Percentiles rank a stretch among this genome's conserved stretches.
Conservation (phyloP, 2,888 invertebrate genomes). For the Petrolisthes cinctipes region DNA sequence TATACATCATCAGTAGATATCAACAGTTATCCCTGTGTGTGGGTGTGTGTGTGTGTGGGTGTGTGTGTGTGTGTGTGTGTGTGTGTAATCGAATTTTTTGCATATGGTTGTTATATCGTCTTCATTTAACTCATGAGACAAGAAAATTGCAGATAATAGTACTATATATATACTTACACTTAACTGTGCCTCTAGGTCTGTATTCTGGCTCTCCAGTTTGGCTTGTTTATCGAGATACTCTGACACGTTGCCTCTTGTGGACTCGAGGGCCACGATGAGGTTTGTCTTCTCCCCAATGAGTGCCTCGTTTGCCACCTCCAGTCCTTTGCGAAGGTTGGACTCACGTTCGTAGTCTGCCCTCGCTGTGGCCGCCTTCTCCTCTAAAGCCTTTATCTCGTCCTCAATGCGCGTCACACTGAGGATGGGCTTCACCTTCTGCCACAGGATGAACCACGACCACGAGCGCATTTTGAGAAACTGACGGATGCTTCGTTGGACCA, state of each 20-base stretch:
- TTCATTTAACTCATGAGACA: background rate
- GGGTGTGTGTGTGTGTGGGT: too few species aligned
- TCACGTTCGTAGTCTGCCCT: slow-evolving; percentile 72
- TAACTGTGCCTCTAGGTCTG: slow-evolving; percentile 72
- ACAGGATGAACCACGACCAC: slow-evolving; percentile 71
- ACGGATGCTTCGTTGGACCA: slow-evolving; percentile 70
- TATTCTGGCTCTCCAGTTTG: slow-evolving; percentile 69
- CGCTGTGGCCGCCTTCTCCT: slow-evolving; percentile 72
- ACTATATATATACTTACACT: slow-evolving; percentile 26
- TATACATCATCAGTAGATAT: background rate
- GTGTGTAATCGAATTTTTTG: too few species aligned
- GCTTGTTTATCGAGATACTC: slow-evolving; percentile 49
- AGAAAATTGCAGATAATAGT: background rate
- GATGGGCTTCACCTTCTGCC: slow-evolving; percentile 62
- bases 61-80: too few species aligned
- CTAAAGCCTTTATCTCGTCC: slow-evolving; percentile 67
- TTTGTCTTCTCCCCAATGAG: slow-evolving; percentile 75
- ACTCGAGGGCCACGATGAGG: slow-evolving; percentile 68
- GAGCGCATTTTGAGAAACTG: slow-evolving; percentile 72
- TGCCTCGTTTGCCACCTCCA: slow-evolving; percentile 73
- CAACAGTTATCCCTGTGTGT: background rate
- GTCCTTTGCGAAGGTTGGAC: slow-evolving; percentile 72
- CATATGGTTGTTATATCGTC: slow-evolving; percentile 8
- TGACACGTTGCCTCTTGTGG: slow-evolving; percentile 49
- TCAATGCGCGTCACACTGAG: slow-evolving; percentile 48